phyloP scores from a whole-genome alignment of 2,797 vertebrate species.

The Gastrophryne carolinensis region DNA sequence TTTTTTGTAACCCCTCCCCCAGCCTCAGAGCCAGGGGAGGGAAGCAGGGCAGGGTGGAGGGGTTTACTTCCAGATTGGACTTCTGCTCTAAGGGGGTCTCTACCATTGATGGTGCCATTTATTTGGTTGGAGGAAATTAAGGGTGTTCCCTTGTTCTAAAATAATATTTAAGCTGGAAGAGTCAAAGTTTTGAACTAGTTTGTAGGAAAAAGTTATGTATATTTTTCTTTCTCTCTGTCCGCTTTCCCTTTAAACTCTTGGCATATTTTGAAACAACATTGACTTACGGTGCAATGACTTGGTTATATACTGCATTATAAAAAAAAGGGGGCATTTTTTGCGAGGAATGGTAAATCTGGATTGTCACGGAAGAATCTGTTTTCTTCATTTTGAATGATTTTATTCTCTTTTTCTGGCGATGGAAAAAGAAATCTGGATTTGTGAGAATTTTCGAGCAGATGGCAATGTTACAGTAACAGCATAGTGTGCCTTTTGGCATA shows the following conservation, averaged over 20 bases:
- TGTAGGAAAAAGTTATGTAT: no score
- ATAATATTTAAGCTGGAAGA: no score
- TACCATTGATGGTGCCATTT: no score
- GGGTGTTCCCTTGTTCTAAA: no score
- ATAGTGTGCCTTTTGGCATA: conserved; percentile 48
- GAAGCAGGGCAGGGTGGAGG: no score
- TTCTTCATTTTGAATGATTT: conserved; percentile 37
- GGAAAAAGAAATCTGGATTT: conserved; percentile 42
- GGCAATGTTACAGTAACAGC: conserved; percentile 48
- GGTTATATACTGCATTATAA: background rate
- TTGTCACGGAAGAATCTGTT: conserved; percentile 38
- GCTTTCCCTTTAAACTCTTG: background rate
- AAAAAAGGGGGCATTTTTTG: background rate
- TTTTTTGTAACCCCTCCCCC: no score
- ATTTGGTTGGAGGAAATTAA: no score
- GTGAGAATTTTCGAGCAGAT: conserved; percentile 49
- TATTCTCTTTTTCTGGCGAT: conserved; percentile 34
- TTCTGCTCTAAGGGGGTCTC: no score
- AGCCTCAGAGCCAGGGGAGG: no score
- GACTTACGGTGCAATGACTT: background rate
- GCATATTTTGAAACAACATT: background rate
- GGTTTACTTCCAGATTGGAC: no score
- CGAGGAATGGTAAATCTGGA: conserved; percentile 4
- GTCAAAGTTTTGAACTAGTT: no score
- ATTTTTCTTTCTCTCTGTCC: no score